Base-by-base conservation (phyloP, 2,113 vertebrate genomes). In the Piprites chloris region DNA sequence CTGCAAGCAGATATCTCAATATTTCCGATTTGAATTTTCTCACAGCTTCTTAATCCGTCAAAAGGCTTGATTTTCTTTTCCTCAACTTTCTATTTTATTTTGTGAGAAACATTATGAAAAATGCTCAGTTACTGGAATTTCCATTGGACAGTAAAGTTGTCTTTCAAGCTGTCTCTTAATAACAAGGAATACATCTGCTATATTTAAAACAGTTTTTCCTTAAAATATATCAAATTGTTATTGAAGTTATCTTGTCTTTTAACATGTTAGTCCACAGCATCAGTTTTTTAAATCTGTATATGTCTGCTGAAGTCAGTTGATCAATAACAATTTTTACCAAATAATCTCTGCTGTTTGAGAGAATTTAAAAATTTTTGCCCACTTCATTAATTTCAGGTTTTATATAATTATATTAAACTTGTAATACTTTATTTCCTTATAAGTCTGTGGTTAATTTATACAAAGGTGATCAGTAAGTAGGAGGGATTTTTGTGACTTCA, bases 1-100 rank as follows among this genome's bases (percentile, higher is more conserved):
- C 10, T 44, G 9, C 3, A 13, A 85, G 59, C 4, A 90, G 79
- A 76, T 52, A 76, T n/a, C 39, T 53, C 46, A 65, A 9, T 35
- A 65, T 87, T 84, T 87, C 61, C 78, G 52, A 85, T 87, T 74
- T 77, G 20, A 90, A 72, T 93, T 93, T 95, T 95, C 66, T 93
- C 42, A 75, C 28, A 85, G 26, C 1, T 5, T 72, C 76, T 72
- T 67, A 39, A 55, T 89, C 30, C 67, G 18, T 46, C 7, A 69
- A 69, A 92, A 76, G 11, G 6, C 10, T 77, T 77, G 28, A 20
- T 69, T 71, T 66, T 87, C 50, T 76, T 50, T 46, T 32, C 14
- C 35, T 62, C 32, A 22, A 7, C 5, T 84, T 69, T 59, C 44
- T 73, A 3, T 65, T 94, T 47, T 50, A 52, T 84, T 94, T 91